phyloP scores from a whole-genome alignment of 2,888 invertebrate species.

The Ecliptopera silaceata region DNA sequence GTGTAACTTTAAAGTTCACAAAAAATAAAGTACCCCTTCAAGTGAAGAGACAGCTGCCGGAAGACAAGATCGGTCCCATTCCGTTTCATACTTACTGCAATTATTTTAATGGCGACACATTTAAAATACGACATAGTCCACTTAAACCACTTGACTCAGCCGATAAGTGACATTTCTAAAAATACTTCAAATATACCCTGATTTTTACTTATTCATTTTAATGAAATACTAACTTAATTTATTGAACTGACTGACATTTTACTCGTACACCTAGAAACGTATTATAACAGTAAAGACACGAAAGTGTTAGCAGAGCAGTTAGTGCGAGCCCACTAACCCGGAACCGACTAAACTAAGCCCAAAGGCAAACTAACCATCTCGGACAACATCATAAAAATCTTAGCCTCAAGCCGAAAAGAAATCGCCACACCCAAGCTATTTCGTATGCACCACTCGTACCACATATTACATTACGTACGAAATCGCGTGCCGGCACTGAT shows the following conservation, averaged over 20 bases:
- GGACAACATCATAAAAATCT: conserved; percentile 40
- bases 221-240: not conserved
- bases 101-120: conserved; percentile 45
- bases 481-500: conserved; percentile 71
- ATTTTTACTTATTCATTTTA: not conserved
- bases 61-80: conserved; percentile 34
- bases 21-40: conserved; percentile 23
- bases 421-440: conserved; percentile 67
- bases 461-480: conserved; percentile 73
- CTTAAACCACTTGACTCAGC: conserved; percentile 34
- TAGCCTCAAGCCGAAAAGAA: conserved; percentile 56
- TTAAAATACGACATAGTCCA: conserved; percentile 39
- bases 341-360: conserved; percentile 33
- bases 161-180: conserved; percentile 27
- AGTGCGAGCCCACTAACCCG: conserved; percentile 34
- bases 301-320: conserved; percentile 35
- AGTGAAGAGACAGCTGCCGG: conserved; percentile 43
- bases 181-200: conserved; percentile 11
- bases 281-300: conserved; percentile 20
- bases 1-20: not conserved
- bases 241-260: not conserved
- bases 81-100: conserved; percentile 39
- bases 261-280: not conserved
- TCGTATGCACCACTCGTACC: conserved; percentile 70
- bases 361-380: conserved; percentile 41